These are phyloP conservation scores for Trematomus bernacchii DNA, from an alignment of 2,797 vertebrate genomes.

Conservation along the genomic window DNA sequence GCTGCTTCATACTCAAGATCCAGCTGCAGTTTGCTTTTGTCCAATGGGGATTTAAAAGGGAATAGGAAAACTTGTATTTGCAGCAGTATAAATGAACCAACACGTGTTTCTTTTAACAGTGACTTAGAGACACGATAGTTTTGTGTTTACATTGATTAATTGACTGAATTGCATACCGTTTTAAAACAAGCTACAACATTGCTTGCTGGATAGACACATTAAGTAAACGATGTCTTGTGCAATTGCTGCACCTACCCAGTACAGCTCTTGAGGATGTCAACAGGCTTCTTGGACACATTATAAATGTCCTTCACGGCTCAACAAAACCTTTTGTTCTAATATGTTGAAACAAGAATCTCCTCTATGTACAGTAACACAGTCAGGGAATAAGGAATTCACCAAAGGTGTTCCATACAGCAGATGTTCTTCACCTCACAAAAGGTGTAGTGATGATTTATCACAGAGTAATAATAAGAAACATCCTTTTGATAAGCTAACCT, in stretches of 20 bases:
- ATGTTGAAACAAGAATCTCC: conserved; percentile 29
- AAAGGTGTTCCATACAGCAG: conserved; percentile 3
- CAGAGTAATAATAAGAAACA: not conserved
- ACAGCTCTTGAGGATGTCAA: conserved; percentile 5
- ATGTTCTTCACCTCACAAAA: conserved; percentile 11
- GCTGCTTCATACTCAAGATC: conserved; percentile 17
- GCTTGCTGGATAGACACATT: not conserved
- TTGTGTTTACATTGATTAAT: not conserved
- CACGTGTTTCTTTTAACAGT: not conserved
- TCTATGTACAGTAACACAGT: not conserved
- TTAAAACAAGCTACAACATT: conserved; percentile 18
- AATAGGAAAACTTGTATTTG: not conserved
- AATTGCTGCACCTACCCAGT: not conserved
- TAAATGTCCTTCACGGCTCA: conserved; percentile 15
- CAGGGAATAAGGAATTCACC: conserved; percentile 38
- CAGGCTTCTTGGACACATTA: conserved; percentile 10
- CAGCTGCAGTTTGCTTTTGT: conserved; percentile 6
- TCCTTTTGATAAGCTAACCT: not conserved
- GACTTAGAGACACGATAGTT: not conserved
- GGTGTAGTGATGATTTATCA: not conserved
- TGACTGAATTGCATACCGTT: conserved; percentile 12
- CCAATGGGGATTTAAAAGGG: no score
- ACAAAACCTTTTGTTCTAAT: conserved; percentile 12
- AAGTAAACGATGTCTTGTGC: conserved; percentile 4
- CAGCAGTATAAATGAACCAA: not conserved